Percentiles rank a stretch among this genome's conserved stretches.
These are phyloP conservation scores for Eupithecia pulchellata DNA, from an alignment of 2,888 invertebrate genomes.

Conservation along the genomic window DNA sequence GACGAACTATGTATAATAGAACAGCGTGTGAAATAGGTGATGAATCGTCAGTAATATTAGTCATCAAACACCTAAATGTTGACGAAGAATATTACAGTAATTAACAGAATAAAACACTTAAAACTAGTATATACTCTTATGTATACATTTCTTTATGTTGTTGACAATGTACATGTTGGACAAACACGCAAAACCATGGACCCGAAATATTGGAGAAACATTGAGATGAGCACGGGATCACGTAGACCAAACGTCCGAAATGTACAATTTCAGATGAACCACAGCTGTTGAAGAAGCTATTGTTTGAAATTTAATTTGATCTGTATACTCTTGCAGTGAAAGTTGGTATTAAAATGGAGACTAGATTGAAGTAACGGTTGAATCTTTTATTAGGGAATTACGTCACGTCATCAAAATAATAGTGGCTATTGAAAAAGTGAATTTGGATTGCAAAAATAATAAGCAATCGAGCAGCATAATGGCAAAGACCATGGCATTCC, in stretches of 20 bases:
- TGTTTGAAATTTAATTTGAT: background rate
- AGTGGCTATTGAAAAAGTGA: background rate
- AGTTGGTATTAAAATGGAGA: background rate
- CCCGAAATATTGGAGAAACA: background rate
- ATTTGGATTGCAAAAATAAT: constrained; percentile 17
- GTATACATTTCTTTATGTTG: no score
- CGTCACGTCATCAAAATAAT: background rate
- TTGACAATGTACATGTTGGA: background rate
- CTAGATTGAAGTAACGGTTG: background rate
- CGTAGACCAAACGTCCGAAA: constrained; percentile 7
- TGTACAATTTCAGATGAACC: background rate
- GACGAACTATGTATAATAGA: background rate
- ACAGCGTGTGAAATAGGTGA: background rate
- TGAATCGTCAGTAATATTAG: background rate
- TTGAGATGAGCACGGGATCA: background rate
- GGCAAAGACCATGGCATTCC: constrained; percentile 30
- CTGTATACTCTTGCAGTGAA: background rate
- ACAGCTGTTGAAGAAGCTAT: background rate
- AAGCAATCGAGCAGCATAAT: constrained; percentile 25
- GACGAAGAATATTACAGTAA: no score
- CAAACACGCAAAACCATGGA: constrained; percentile 4
- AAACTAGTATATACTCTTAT: no score
- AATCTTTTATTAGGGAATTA: background rate
- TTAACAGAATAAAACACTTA: no score
- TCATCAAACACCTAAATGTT: constrained; percentile 10